phyloP scores from a whole-genome alignment of 2,888 invertebrate genomes.

The Galerucella pusilla region DNA sequence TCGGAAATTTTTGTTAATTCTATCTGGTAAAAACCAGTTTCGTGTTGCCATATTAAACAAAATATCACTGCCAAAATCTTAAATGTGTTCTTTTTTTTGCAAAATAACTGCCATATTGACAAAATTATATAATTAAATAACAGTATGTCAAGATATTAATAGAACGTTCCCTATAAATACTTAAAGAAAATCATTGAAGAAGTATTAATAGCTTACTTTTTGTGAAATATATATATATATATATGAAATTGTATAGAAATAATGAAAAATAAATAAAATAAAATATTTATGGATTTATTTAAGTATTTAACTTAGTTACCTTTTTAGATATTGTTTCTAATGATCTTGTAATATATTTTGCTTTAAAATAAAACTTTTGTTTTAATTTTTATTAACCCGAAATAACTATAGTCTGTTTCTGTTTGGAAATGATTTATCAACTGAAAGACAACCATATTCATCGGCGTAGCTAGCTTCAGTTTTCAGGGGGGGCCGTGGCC shows the following conservation, averaged over 20 bases:
- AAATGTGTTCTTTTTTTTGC: constrained; percentile 43
- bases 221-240: constrained; percentile 29
- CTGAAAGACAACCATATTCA: no score
- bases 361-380: constrained; percentile 40
- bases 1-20: not conserved
- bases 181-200: constrained; percentile 23
- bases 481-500: no score
- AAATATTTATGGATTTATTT: constrained; percentile 49
- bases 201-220: constrained; percentile 45
- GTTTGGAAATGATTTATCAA: no score
- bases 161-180: constrained; percentile 18
- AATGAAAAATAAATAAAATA: constrained; percentile 26
- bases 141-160: constrained; percentile 16
- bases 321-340: constrained; percentile 47
- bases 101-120: constrained; percentile 36
- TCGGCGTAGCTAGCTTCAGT: no score
- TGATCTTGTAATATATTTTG: constrained; percentile 53
- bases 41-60: constrained; percentile 40
- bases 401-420: not conserved
- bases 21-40: not conserved
- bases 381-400: not conserved
- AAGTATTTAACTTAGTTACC: constrained; percentile 56
- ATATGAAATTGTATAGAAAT: constrained; percentile 18
- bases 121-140: constrained; percentile 22
- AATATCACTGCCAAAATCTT: constrained; percentile 50